Base-by-base conservation (phyloP, 2,113 vertebrate species). In the Mola mola region DNA sequence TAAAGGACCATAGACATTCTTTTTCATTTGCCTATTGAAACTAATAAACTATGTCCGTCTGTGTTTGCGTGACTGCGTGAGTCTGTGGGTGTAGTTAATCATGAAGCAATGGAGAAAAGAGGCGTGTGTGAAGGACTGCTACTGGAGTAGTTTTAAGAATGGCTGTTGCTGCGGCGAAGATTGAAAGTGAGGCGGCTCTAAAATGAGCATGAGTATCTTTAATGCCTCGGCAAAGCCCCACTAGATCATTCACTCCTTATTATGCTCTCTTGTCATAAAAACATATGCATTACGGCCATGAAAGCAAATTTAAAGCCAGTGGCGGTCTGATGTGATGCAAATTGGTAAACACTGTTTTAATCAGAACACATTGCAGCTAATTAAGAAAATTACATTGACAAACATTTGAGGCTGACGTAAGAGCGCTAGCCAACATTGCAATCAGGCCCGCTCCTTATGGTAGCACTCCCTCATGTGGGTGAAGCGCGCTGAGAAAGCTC, bases 1-100 rank as follows among this genome's bases (percentile, higher is more conserved):
- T 90, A 89, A 91, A 91, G 88, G 88, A 88, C 87, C 85, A 75
- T 83, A 80, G 85, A 84, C 82, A 82, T 90, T 88, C 68, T 83
- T 88, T 81, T 83, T 83, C 84, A 82, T 89, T 83, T 76, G 82
- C 72, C 83, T 77, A 79, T 88, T 88, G 88, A 87, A 91, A 87
- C 83, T 85, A 88, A 87, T 87, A 84, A 83, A 87, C 70, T 74
- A 70, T 70, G 70, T 82, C 71, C 61, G 60, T 70, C 25, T 52
- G 47, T 53, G 20, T 62, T 28, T 61, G 73, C 36, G 12, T 57
- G 37, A 26, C 26, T 31, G 28, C 20, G 24, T 48, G 52, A 59
- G 38, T 75, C 63, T 50, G 50, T 71, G 78, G 50, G 66, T 51
- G 62, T 67, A 34, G 64, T 77, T 71, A 73, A 79, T 86, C 80